These are phyloP conservation scores for Palaemon carinicauda DNA, from an alignment of 1,140 invertebrate species.

Conservation along the genomic window DNA sequence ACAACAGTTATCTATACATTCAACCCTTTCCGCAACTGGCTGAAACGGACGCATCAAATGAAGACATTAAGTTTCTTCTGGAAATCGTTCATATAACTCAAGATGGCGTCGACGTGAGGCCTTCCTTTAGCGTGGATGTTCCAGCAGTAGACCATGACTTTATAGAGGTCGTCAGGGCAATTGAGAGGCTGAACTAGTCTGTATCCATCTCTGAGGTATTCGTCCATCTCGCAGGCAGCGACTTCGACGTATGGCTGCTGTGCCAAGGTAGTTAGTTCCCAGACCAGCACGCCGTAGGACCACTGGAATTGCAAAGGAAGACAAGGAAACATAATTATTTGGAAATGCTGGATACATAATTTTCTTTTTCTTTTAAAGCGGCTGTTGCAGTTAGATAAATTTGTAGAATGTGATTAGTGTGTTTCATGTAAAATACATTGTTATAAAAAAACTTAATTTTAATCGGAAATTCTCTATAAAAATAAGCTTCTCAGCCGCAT, in stretches of 20 bases:
- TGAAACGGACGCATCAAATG: not conserved
- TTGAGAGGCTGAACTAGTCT: constrained; percentile 88
- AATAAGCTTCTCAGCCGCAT: no score
- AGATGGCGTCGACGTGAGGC: constrained; percentile 67
- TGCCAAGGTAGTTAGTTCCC: constrained; percentile 91
- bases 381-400: no score
- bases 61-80: constrained; percentile 32
- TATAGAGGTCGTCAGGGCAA: constrained; percentile 94
- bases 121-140: constrained; percentile 77
- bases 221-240: constrained; percentile 88
- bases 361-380: no score
- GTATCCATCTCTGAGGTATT: constrained; percentile 86
- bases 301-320: constrained; percentile 71
- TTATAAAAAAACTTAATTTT: no score
- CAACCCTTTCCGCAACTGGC: no score
- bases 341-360: no score
- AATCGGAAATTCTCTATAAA: no score
- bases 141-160: constrained; percentile 93
- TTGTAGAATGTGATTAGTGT: no score
- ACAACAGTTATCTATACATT: no score
- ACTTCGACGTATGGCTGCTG: constrained; percentile 88
- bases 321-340: no score
- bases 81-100: constrained; percentile 35
- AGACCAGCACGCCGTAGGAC: constrained; percentile 91
- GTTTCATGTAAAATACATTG: no score